Conservation (phyloP, 2,888 invertebrate genomes). For the Argyresthia goedartella region DNA sequence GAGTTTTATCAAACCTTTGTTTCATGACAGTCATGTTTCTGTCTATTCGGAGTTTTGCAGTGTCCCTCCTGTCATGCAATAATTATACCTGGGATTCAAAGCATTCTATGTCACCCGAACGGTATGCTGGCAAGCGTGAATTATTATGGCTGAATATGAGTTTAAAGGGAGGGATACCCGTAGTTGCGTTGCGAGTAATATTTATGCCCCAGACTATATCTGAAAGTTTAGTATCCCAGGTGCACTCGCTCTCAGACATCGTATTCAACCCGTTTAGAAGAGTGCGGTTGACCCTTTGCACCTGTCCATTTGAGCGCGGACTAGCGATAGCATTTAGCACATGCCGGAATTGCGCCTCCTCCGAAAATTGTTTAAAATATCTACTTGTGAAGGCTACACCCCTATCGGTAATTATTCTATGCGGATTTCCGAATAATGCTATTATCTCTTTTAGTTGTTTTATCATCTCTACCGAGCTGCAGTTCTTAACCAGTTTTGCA, state of each 20-base stretch:
- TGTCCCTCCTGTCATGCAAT: neutral
- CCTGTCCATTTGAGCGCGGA: neutral
- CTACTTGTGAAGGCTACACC: neutral
- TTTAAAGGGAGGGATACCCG: no score
- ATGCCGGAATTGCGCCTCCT: neutral
- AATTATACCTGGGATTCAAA: neutral
- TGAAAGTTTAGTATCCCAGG: neutral
- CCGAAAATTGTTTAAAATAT: neutral
- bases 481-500: neutral
- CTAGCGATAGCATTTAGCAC: neutral
- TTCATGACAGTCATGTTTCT: neutral
- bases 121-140: neutral
- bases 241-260: neutral
- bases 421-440: neutral
- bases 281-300: neutral
- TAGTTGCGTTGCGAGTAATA: no score
- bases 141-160: conserved; percentile 7
- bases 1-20: neutral
- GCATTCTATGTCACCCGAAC: no score
- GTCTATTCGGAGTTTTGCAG: neutral
- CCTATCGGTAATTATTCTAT: neutral
- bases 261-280: neutral
- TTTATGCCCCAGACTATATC: no score
- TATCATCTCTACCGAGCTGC: neutral
- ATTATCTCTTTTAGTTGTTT: neutral